These are phyloP conservation scores for Danio albolineatus DNA, from an alignment of 2,797 vertebrate genomes.

Conservation along the genomic window DNA sequence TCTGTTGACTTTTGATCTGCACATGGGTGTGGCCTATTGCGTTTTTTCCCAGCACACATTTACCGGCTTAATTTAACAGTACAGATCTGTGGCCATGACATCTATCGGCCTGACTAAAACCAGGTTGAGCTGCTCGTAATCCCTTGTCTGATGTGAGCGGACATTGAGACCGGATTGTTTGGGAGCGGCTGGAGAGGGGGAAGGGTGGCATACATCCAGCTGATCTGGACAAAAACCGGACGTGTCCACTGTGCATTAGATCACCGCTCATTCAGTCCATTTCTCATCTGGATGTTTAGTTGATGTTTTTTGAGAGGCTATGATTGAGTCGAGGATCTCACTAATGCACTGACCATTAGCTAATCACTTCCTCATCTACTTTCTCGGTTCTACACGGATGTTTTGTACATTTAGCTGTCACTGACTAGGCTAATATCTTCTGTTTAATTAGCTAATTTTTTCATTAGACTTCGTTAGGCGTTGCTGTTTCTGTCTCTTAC, in stretches of 20 bases:
- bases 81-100: neutral
- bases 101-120: slow-evolving; percentile 33
- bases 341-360: slow-evolving; percentile 33
- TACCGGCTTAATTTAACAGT: neutral
- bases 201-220: slow-evolving; percentile 27
- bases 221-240: slow-evolving; percentile 31
- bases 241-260: neutral
- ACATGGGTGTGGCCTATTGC: slow-evolving; percentile 26
- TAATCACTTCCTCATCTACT: slow-evolving; percentile 11
- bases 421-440: slow-evolving; percentile 5
- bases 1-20: slow-evolving; percentile 26
- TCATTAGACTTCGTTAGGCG: slow-evolving; percentile 6
- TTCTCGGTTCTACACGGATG: slow-evolving; percentile 8
- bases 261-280: neutral
- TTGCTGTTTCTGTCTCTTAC: neutral
- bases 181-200: slow-evolving; percentile 38
- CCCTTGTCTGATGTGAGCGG: slow-evolving; percentile 46
- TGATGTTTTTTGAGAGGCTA: neutral
- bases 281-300: slow-evolving; percentile 26
- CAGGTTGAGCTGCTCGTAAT: slow-evolving; percentile 56
- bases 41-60: neutral
- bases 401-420: slow-evolving; percentile 8
- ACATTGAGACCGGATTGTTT: slow-evolving; percentile 48
- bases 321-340: slow-evolving; percentile 4
- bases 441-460: slow-evolving; percentile 31